Conservation (phyloP, 2,113 vertebrate species). For the Hepsetus odoe region DNA sequence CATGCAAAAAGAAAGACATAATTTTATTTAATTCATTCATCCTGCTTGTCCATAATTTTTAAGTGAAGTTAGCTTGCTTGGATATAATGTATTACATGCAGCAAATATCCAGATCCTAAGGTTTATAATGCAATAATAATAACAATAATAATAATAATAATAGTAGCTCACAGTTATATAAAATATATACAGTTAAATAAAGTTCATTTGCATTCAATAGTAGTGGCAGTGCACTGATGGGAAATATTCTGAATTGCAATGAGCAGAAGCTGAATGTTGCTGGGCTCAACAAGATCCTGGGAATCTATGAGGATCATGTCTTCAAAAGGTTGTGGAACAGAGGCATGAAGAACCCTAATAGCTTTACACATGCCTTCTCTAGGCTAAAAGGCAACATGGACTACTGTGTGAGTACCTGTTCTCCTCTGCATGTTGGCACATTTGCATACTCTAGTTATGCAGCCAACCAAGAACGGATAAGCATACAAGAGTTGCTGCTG, state of each 20-base stretch:
- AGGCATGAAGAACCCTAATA: conserved; percentile 34
- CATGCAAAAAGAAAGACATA: too few relatives aligned
- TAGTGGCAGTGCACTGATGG: neutral
- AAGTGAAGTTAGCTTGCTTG: neutral
- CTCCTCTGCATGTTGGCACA: neutral
- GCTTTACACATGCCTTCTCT: conserved; percentile 65
- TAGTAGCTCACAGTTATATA: too few relatives aligned
- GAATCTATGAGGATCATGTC: conserved; percentile 74
- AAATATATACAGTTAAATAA: too few relatives aligned
- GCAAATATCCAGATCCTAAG: too few relatives aligned
- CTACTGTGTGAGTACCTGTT: conserved; percentile 72
- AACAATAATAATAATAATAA: too few relatives aligned
- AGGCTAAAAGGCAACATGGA: conserved; percentile 62
- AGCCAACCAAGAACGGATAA: neutral
- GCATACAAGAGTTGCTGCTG: too few relatives aligned
- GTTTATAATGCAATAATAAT: too few relatives aligned
- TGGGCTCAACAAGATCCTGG: conserved; percentile 62
- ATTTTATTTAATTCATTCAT: too few relatives aligned
- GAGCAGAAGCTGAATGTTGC: conserved; percentile 26
- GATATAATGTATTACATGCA: too few relatives aligned
- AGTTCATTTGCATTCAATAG: neutral
- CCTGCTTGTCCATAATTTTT: too few relatives aligned
- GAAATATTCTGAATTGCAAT: neutral
- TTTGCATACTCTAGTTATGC: neutral
- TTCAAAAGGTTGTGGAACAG: conserved; percentile 58